Base-by-base conservation (phyloP, 2,888 invertebrate species). In the Perdita meconis region DNA sequence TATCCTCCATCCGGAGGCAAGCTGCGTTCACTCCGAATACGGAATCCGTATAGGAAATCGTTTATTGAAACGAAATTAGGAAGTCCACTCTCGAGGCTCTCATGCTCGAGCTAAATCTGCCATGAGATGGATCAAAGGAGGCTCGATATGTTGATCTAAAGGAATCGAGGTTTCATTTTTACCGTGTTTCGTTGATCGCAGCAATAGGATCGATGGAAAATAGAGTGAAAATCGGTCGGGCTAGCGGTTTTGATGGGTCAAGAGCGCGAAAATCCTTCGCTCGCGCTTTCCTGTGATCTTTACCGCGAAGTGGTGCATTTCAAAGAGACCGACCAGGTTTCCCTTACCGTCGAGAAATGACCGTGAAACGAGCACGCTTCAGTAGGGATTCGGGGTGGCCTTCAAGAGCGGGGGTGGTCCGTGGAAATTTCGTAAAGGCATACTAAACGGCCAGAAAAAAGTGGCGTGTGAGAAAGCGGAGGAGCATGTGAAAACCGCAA, bases 261-360 rank as follows among this genome's bases (percentile, higher is more conserved):
- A 90, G 85, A 91, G 90, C 89, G 91, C 91, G 91, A 91, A 91
- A 91, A 89, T 91, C 90, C 90, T 88, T 83, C 77, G 72, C 70
- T 72, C 73, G 75, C 72, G 78, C 75, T 81, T 72, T 80, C 75
- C 78, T 89, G 69, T 84, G 89, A 90, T 90, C 78, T 88, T 83
- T 53, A 81, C 88, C 88, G 89, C 81, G 74, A 78, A 79, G 84
- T 83, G 83, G 75, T 82, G 72, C 53, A 65, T 89, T 89, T 89
- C 89, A 89, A 89, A 89, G 82, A 70, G 16, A 73, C 86, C 83
- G 85, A 53, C 72, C 38, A 44, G 59, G 34, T 50, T 74, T 61
- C 63, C 59, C 10, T 42, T 34, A 19, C 56, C 57, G 13, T 19
- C 38, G 56, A 69, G 64, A 65, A 82, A 83, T 50, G 44, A 72